These are phyloP conservation scores for Lathronympha strigana DNA, from an alignment of 2,888 invertebrate species.

Conservation along the genomic window DNA sequence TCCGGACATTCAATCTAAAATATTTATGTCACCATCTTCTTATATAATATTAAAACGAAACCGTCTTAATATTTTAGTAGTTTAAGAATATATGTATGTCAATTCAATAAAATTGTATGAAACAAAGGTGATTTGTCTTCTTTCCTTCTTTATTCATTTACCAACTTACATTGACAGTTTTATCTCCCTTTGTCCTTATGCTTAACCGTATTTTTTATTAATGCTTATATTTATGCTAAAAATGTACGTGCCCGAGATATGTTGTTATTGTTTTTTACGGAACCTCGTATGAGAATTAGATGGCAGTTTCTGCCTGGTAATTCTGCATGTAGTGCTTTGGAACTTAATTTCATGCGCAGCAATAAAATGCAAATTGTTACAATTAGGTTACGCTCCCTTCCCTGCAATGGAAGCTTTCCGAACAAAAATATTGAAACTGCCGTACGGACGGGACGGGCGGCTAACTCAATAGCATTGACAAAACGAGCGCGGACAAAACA, in stretches of 20 bases:
- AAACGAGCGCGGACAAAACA: slow-evolving; percentile 50
- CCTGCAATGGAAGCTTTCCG: slow-evolving; percentile 51
- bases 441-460: slow-evolving; percentile 49
- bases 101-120: no score
- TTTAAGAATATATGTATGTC: no score
- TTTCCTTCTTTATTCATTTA: no score
- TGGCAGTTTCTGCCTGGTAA: slow-evolving; percentile 1
- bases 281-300: background rate
- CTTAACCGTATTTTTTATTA: no score
- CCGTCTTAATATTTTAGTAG: no score
- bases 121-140: no score
- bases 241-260: no score
- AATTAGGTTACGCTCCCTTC: slow-evolving; percentile 49
- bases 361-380: slow-evolving; percentile 50
- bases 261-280: background rate
- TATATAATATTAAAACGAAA: no score
- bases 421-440: slow-evolving; percentile 56
- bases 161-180: no score
- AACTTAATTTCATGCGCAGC: slow-evolving; percentile 22
- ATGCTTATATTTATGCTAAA: no score
- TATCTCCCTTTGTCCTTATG: no score
- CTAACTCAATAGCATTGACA: slow-evolving; percentile 55
- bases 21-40: background rate
- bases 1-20: slow-evolving; percentile 11
- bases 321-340: slow-evolving; percentile 5